phyloP scores from a whole-genome alignment of 2,113 vertebrate species.

The Empidonax traillii region DNA sequence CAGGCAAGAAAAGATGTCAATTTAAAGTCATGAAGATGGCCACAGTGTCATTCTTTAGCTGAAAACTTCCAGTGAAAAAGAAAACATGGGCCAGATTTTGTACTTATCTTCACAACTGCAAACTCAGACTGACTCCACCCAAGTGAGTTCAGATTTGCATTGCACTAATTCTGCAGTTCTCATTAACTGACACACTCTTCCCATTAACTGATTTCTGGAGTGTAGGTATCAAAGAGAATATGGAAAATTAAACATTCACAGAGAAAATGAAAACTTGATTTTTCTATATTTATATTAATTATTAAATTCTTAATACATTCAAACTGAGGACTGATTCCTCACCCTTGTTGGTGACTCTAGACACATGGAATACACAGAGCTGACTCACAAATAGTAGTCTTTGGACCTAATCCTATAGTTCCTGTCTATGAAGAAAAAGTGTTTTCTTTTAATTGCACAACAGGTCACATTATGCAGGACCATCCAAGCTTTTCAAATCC shows the following conservation, averaged over 20 bases:
- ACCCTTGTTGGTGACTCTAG: background rate
- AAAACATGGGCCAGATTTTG: background rate
- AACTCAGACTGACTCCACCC: background rate
- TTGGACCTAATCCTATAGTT: background rate
- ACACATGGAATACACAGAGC: background rate
- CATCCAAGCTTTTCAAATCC: background rate
- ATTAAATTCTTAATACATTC: background rate
- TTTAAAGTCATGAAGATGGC: background rate
- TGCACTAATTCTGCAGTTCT: background rate
- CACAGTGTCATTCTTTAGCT: background rate
- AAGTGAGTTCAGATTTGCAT: background rate
- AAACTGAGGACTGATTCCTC: background rate
- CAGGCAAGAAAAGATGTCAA: background rate
- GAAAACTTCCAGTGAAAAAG: background rate
- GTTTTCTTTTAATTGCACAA: background rate
- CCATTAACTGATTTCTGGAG: background rate
- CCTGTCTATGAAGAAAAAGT: background rate
- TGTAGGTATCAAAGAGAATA: background rate
- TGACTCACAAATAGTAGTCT: background rate
- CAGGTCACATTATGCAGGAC: background rate
- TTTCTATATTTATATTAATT: constrained; percentile 3
- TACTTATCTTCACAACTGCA: background rate
- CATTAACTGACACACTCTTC: background rate
- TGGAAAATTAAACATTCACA: background rate
- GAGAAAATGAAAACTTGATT: constrained; percentile 1